Evolutionary conservation across 2,797 vertebrate genomes (phyloP), one percentile per base, ranked within the genome.

Genomic region (Dallia pectoralis): DNA sequence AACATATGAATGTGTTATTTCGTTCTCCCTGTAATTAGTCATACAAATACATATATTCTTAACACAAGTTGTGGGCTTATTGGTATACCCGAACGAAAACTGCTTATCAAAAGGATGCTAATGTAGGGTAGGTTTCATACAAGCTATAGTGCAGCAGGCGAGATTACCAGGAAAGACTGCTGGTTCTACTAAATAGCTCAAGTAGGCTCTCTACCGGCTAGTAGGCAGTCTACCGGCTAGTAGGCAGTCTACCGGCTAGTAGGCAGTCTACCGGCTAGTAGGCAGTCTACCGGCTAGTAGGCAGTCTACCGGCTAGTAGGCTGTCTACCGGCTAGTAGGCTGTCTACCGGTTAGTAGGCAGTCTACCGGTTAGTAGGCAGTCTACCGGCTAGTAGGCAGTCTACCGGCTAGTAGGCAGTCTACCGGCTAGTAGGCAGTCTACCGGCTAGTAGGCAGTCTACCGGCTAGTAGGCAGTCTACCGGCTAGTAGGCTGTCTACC

Each of bases 261-360:
- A n/a, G n/a, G n/a, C n/a, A n/a, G n/a, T n/a, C n/a, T n/a, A n/a
- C n/a, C n/a, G n/a, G n/a, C n/a, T n/a, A n/a, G n/a, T n/a, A n/a
- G n/a, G n/a, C n/a, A n/a, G n/a, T n/a, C n/a, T n/a, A n/a, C n/a
- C n/a, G n/a, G n/a, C n/a, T n/a, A n/a, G n/a, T n/a, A n/a, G n/a
- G n/a, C n/a, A n/a, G n/a, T n/a, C n/a, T n/a, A n/a, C n/a, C n/a
- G n/a, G n/a, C n/a, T n/a, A 74, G 0, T 25, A 7, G 44, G 36
- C 69, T 69, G 81, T 74, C 75, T 70, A 72, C n/a, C n/a, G n/a
- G n/a, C n/a, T n/a, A 74, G 0, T 25, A 7, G 44, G 36, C 69
- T 69, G 81, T 74, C 75, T 70, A 72, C n/a, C n/a, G n/a, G n/a
- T n/a, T n/a, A n/a, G n/a, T n/a, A n/a, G n/a, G n/a, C n/a, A n/a